These are phyloP conservation scores for Drymonia ruficornis DNA, from an alignment of 2,888 invertebrate genomes.

Conservation along the genomic window DNA sequence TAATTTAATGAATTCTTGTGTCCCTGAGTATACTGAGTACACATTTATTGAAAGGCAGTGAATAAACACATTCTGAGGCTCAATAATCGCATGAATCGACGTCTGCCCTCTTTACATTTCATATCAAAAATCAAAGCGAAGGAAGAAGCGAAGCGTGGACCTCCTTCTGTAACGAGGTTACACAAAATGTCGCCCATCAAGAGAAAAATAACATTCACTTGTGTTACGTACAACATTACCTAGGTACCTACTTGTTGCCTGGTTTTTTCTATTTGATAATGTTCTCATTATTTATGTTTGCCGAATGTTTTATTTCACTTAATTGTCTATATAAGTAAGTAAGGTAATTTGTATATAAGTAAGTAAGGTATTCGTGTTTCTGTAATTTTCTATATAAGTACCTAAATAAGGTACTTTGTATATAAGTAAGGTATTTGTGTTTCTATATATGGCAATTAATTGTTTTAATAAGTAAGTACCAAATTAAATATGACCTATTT, in stretches of 20 bases:
- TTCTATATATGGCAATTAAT: too few species aligned
- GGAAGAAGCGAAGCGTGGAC: constrained; percentile 31
- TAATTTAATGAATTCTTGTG: neutral
- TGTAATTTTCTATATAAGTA: too few species aligned
- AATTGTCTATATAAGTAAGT: too few species aligned
- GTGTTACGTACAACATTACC: neutral
- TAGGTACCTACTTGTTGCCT: neutral
- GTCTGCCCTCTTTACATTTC: constrained; percentile 41
- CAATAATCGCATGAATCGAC: constrained; percentile 34
- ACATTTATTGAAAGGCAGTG: constrained; percentile 10
- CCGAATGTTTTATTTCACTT: too few species aligned
- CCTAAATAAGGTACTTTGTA: too few species aligned
- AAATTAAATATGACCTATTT: too few species aligned
- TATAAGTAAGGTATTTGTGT: too few species aligned
- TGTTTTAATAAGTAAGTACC: too few species aligned
- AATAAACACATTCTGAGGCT: constrained; percentile 5
- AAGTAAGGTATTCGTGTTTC: too few species aligned
- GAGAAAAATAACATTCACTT: constrained; percentile 5
- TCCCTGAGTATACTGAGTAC: neutral
- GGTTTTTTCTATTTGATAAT: neutral
- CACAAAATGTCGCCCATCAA: constrained; percentile 18
- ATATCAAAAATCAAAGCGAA: constrained; percentile 47
- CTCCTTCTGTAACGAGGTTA: constrained; percentile 41
- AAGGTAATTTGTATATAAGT: too few species aligned
- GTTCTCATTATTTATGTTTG: neutral